Base-by-base conservation (phyloP, 2,888 invertebrate genomes). In the Cataglyphis albicans region DNA sequence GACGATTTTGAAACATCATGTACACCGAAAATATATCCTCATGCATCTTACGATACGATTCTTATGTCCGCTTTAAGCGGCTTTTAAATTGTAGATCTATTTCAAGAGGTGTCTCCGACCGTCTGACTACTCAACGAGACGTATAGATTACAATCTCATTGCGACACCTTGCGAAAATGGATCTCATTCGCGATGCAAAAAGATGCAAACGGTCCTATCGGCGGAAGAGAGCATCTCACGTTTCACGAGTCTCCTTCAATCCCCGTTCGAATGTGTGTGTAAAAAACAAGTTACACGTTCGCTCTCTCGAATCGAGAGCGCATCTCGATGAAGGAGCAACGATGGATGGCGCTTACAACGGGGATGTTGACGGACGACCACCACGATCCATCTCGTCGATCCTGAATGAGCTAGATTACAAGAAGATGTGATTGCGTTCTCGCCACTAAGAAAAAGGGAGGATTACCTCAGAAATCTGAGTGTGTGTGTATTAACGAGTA, bases 121-220 rank as follows among this genome's bases (percentile, higher is more conserved):
- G 78, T 80, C 78, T 72, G 78, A 80, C 72, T 80, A 80, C 38
- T 74, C 44, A 59, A 65, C 55, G 65, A 63, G 65, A 76, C 76
- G 81, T 74, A 75, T 76, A 65, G 81, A 82, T 82, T 82, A 82
- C 76, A 82, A 75, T 75, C 65, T 82, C 81, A 82, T 73, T 73
- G 81, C 65, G 65, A 82, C 81, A 65, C 65, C 81, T 82, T 63
- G 74, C 76, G 44, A 65, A 82, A 82, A 75, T 82, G 76, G 76
- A 82, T 78, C 76, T 82, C 82, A 82, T 76, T 78, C 78, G 78
- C 78, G 78, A 82, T 82, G 82, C 61, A 80, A 82, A 82, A 82
- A 63, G 78, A 82, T 82, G 82, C 82, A 76, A 82, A 82, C 82
- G 82, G 67, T 61, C 75, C 78, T 67, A 76, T 82, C 82, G 61